Evolutionary conservation across 1,140 invertebrate species (phyloP), one percentile per base, ranked within the genome.

Genomic region (Plutomurus gul): DNA sequence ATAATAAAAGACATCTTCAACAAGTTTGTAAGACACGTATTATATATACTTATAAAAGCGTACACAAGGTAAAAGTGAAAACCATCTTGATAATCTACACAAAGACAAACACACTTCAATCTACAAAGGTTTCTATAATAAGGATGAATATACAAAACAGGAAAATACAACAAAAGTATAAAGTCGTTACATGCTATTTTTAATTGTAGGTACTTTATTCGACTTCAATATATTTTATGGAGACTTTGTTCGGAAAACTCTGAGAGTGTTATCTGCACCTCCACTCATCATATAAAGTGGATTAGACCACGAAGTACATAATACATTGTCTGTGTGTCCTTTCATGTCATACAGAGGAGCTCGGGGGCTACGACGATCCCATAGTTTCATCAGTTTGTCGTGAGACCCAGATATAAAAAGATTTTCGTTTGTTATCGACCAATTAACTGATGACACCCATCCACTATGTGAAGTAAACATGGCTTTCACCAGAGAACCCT

Each of bases 221-320:
- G 36, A 65, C 11, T n/a, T 20, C 20, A 16, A 7, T 49, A 65
- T n/a, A n/a, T n/a, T n/a, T 33, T n/a, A 65, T 33, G 18, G 56
- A 4, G 80, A 82, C 76, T 90, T 90, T 0, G 92, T 88, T 87
- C 93, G 92, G 84, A 95, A 99, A 84, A 98, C 92, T 86, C 97
- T 93, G 20, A 99, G 88, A 33, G 95, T 93, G 86, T 97, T 97
- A 87, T 99, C 98, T 30, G 95, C 91, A 7, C 95, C 94, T 20
- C 97, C 98, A 75, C 96, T 98, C 40, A 97, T 88, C 73, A 99
- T 92, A 37, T 93, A 89, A 49, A 92, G 88, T 0, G 92, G 91
- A 87, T 95, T 92, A 3, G 94, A 93, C 97, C 98, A 99, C 87
- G 98, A 95, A 84, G 95, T 95, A 84, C 93, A 92, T 25, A 99